Conservation (phyloP, 2,888 invertebrate species). For the Eilema depressum region DNA sequence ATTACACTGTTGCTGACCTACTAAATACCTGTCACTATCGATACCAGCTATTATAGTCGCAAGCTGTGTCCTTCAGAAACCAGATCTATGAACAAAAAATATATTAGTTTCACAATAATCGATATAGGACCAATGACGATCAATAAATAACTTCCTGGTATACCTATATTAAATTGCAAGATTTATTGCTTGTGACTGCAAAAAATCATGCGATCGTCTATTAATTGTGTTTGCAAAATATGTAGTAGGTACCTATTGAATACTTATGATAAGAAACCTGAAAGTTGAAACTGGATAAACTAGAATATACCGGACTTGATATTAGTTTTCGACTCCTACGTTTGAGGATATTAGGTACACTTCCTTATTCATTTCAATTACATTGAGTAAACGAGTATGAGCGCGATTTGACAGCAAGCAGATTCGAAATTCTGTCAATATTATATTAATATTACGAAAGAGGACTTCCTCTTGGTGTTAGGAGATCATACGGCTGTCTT, state of each 20-base stretch:
- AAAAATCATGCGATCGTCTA: not conserved
- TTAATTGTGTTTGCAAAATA: not conserved
- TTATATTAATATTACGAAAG: too few species aligned
- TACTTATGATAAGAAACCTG: slow-evolving; percentile 1
- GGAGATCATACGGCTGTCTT: not conserved
- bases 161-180: slow-evolving; percentile 5
- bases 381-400: not conserved
- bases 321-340: not conserved
- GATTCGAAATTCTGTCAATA: too few species aligned
- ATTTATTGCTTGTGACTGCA: slow-evolving; percentile 6
- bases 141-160: slow-evolving; percentile 22
- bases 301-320: not conserved
- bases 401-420: too few species aligned
- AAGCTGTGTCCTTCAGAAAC: slow-evolving; percentile 24
- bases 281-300: not conserved
- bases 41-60: slow-evolving; percentile 15
- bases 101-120: slow-evolving; percentile 20
- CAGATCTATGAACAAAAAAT: slow-evolving; percentile 22
- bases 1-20: slow-evolving; percentile 22
- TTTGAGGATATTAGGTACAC: not conserved
- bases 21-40: slow-evolving; percentile 21
- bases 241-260: slow-evolving; percentile 5
- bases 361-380: not conserved
- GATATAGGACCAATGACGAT: slow-evolving; percentile 9
- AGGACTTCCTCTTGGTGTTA: too few species aligned